phyloP scores from a whole-genome alignment of 1,140 invertebrate species.

The Papilio glaucus region DNA sequence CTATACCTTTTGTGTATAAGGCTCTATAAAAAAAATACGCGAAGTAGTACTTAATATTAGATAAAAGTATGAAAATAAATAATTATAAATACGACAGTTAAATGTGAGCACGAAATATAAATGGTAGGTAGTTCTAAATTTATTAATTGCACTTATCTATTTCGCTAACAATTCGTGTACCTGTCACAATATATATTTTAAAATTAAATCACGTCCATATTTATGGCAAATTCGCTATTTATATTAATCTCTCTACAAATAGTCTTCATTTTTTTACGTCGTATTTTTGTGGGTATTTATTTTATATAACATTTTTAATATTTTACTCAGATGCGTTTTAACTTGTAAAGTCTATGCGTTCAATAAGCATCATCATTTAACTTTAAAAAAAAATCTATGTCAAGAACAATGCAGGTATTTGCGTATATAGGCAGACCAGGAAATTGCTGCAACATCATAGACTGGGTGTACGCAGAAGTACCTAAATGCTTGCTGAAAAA shows the following conservation, averaged over 20 bases:
- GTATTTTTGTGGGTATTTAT: too few species aligned
- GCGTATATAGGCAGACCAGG: too few species aligned
- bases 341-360: too few species aligned
- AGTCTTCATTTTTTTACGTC: neutral
- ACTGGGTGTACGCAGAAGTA: too few species aligned
- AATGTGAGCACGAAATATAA: neutral
- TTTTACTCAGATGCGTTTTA: too few species aligned
- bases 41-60: slow-evolving; percentile 28
- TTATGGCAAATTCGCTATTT: neutral
- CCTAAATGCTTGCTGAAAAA: too few species aligned
- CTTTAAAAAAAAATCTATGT: too few species aligned
- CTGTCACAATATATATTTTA: neutral
- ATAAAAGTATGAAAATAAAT: neutral
- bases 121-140: slow-evolving; percentile 3
- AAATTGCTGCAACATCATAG: too few species aligned
- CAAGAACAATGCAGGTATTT: too few species aligned
- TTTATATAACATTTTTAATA: too few species aligned
- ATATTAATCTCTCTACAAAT: neutral
- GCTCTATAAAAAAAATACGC: neutral
- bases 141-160: neutral
- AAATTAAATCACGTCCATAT: slow-evolving; percentile 1
- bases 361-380: too few species aligned
- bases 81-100: neutral
- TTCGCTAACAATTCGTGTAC: neutral
- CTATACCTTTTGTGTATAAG: neutral